Evolutionary conservation across 2,888 invertebrate species (phyloP).

Genomic region (Sericinus montela): DNA sequence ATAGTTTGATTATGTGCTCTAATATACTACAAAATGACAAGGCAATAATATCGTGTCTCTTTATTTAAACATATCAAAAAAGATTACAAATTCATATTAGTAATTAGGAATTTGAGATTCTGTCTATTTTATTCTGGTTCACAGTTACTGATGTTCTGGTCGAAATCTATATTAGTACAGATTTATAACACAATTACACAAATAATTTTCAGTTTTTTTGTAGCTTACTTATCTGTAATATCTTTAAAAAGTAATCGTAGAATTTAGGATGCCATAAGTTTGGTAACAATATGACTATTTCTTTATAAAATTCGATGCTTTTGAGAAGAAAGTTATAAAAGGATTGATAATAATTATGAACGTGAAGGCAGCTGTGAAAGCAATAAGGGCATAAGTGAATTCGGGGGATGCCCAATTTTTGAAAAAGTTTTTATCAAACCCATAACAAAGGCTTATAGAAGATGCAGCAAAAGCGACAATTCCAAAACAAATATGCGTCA

Average conservation of each 20-base stretch:
- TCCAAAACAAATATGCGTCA: conserved; percentile 38
- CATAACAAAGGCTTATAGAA: conserved; percentile 42
- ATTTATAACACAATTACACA: too few species aligned
- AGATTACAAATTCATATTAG: too few species aligned
- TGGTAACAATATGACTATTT: conserved; percentile 16
- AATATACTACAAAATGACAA: too few species aligned
- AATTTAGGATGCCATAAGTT: too few species aligned
- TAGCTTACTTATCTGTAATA: too few species aligned
- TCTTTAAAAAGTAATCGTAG: too few species aligned
- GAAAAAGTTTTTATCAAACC: conserved; percentile 44
- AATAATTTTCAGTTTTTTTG: too few species aligned
- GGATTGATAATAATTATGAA: conserved; percentile 41
- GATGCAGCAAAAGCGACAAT: conserved; percentile 38
- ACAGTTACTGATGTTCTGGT: too few species aligned
- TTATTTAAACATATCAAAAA: too few species aligned
- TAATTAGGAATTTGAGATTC: conserved; percentile 7
- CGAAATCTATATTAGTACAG: too few species aligned
- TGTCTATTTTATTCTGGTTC: not conserved
- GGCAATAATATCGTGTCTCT: too few species aligned
- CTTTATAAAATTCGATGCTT: conserved; percentile 12
- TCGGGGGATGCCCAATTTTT: conserved; percentile 33
- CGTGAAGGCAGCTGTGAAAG: conserved; percentile 34
- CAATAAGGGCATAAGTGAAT: conserved; percentile 37
- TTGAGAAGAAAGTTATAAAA: conserved; percentile 36
- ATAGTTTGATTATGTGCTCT: too few species aligned